phyloP scores from a whole-genome alignment of 2,888 invertebrate species.

The Drosophila koepferae region DNA sequence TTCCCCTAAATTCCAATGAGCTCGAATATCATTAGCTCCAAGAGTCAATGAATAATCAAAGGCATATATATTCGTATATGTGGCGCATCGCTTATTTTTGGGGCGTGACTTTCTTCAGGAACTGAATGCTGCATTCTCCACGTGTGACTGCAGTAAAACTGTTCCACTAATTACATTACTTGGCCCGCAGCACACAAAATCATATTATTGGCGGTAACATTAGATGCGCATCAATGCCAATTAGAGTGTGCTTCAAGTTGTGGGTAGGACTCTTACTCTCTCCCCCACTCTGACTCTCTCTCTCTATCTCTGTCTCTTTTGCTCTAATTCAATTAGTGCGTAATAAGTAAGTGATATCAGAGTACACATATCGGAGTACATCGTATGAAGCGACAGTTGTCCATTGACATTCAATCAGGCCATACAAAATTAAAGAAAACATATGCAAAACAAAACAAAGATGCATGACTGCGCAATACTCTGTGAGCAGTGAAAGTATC shows the following conservation, averaged over 20 bases:
- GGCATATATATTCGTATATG: slow-evolving; percentile 16
- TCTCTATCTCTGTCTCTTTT: neutral
- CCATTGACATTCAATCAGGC: slow-evolving; percentile 57
- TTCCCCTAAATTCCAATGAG: neutral
- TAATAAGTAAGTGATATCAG: slow-evolving; percentile 51
- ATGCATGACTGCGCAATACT: neutral
- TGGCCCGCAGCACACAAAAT: slow-evolving; percentile 59
- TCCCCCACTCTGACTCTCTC: neutral
- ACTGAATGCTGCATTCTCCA: slow-evolving; percentile 36
- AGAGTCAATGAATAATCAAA: slow-evolving; percentile 9
- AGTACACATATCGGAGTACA: neutral
- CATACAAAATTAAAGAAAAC: slow-evolving; percentile 23
- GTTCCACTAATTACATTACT: slow-evolving; percentile 61
- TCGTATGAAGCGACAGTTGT: slow-evolving; percentile 17
- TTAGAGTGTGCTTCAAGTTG: slow-evolving; percentile 51
- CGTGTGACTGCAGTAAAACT: slow-evolving; percentile 37
- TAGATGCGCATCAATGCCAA: slow-evolving; percentile 74
- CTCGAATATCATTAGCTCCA: slow-evolving; percentile 9
- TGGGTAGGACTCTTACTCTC: slow-evolving; percentile 31
- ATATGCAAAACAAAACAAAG: neutral
- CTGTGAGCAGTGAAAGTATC: neutral
- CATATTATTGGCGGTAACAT: slow-evolving; percentile 63
- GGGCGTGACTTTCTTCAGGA: slow-evolving; percentile 44
- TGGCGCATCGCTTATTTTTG: slow-evolving; percentile 26
- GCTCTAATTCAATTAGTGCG: slow-evolving; percentile 56